Conservation (phyloP, 2,888 invertebrate species). For the Drosophila koepferae region DNA sequence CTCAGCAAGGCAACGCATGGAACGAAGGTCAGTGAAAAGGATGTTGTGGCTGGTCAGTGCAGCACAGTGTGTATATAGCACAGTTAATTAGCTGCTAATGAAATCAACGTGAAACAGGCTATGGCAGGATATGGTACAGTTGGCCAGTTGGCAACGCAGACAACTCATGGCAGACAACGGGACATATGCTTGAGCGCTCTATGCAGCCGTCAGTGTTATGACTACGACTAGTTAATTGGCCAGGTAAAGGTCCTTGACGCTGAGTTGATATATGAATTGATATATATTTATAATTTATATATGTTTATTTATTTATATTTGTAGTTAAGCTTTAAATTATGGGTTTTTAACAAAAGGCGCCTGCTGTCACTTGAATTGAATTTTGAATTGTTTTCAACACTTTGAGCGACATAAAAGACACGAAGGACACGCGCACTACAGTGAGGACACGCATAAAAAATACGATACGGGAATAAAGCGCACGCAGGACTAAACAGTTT, state of each 20-base stretch:
- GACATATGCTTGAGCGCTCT: slow-evolving; percentile 22
- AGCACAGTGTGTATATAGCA: background rate
- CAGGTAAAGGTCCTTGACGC: slow-evolving; percentile 11
- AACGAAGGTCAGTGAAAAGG: background rate
- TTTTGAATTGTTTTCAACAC: slow-evolving; percentile 32
- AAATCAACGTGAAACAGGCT: slow-evolving; percentile 7
- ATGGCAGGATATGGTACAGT: slow-evolving; percentile 18
- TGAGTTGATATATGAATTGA: background rate
- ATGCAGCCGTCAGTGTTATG: slow-evolving; percentile 5
- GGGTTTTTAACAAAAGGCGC: slow-evolving; percentile 19
- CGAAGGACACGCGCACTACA: slow-evolving; percentile 49
- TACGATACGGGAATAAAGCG: slow-evolving; percentile 14
- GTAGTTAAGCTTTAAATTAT: background rate
- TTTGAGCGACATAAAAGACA: slow-evolving; percentile 5
- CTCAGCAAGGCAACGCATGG: background rate
- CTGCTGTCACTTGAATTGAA: slow-evolving; percentile 5
- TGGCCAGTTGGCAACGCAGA: background rate
- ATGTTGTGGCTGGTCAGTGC: slow-evolving; percentile 10
- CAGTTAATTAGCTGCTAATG: slow-evolving; percentile 31
- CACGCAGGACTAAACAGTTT: slow-evolving; percentile 14
- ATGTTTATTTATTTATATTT: background rate
- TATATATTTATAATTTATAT: background rate
- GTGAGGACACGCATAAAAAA: slow-evolving; percentile 16
- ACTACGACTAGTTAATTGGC: slow-evolving; percentile 35
- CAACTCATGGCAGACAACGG: background rate